These are phyloP conservation scores for Myathropa florea DNA, from an alignment of 2,888 invertebrate genomes.

Conservation along the genomic window DNA sequence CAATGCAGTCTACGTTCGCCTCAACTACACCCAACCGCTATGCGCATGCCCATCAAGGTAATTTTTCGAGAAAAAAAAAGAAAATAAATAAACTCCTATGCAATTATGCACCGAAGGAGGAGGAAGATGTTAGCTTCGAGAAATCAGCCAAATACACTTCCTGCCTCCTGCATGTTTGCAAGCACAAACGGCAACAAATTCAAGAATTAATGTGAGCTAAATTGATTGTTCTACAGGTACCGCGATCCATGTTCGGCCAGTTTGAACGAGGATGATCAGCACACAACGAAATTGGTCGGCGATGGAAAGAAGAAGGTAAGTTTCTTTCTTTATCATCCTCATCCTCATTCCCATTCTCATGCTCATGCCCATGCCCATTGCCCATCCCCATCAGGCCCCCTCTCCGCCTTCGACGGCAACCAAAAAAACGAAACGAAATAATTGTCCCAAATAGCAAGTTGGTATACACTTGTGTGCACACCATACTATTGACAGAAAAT, in stretches of 20 bases:
- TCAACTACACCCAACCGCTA: conserved; percentile 95
- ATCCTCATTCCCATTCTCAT: neutral
- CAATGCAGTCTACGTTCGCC: conserved; percentile 94
- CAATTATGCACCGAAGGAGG: neutral
- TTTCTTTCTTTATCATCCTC: conserved; percentile 45
- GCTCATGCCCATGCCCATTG: neutral
- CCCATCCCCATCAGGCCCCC: neutral
- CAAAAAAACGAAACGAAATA: conserved; percentile 59
- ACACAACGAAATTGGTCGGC: conserved; percentile 94
- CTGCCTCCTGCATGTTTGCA: conserved; percentile 32
- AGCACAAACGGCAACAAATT: conserved; percentile 31
- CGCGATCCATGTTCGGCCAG: conserved; percentile 95
- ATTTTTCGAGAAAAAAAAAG: conserved; percentile 60
- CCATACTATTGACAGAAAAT: conserved; percentile 42
- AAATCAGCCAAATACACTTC: conserved; percentile 53
- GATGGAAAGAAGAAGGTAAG: conserved; percentile 91
- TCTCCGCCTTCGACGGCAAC: neutral
- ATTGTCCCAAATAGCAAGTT: conserved; percentile 72
- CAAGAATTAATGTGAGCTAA: conserved; percentile 58
- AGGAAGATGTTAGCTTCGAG: conserved; percentile 39
- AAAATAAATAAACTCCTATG: neutral
- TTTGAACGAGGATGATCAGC: conserved; percentile 93
- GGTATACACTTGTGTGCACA: conserved; percentile 56
- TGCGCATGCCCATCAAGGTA: conserved; percentile 93
- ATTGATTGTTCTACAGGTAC: conserved; percentile 81